Percentiles rank a stretch among this genome's conserved stretches.
Conservation (phyloP, 2,797 vertebrate genomes). For the Synanceia verrucosa region DNA sequence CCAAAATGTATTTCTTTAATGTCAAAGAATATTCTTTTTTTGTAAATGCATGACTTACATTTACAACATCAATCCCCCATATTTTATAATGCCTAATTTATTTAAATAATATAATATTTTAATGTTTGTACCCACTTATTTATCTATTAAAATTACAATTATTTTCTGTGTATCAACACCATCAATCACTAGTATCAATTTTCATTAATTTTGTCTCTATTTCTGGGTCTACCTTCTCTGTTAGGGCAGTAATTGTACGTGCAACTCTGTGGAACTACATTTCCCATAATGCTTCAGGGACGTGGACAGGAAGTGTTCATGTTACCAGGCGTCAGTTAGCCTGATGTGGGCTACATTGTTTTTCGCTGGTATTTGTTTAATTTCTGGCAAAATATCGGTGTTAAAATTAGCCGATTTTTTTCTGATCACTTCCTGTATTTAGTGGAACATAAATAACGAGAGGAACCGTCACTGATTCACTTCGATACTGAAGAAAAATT, state of each 20-base stretch:
- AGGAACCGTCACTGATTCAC: not conserved
- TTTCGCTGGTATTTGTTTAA: not conserved
- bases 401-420: not conserved
- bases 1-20: too few relatives aligned
- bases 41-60: too few relatives aligned
- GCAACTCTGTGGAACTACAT: not conserved
- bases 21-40: too few relatives aligned
- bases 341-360: not conserved
- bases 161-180: too few relatives aligned
- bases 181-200: too few relatives aligned
- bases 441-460: not conserved
- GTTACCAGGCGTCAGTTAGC: too few relatives aligned
- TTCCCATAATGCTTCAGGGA: not conserved
- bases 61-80: too few relatives aligned
- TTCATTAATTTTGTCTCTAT: not conserved
- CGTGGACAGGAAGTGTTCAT: not conserved
- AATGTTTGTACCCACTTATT: too few relatives aligned
- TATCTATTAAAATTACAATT: too few relatives aligned
- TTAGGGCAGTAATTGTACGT: not conserved
- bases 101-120: too few relatives aligned
- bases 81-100: too few relatives aligned
- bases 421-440: not conserved
- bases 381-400: accelerated
- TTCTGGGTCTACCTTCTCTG: not conserved
- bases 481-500: not conserved